A percentile compares a stretch with the other conserved stretches of the same genome.
Evolutionary conservation across 53 echinoderm and acorn worm species (phyloP).

Genomic region (Pentamera pediparva): DNA sequence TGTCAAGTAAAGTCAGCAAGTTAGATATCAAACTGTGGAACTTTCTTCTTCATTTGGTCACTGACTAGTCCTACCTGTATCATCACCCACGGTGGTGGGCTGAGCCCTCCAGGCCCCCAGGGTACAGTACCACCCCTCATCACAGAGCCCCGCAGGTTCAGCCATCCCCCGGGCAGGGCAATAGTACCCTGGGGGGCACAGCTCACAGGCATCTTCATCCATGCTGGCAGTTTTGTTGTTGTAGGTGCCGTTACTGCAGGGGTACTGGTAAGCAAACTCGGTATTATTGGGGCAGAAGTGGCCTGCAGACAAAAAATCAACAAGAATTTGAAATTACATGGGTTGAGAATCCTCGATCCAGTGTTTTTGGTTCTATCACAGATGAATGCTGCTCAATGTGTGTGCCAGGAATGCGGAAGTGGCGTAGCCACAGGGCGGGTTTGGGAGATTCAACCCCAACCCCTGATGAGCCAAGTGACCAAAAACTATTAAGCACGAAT

Average conservation of each 20-base stretch:
- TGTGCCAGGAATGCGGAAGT: too few species aligned
- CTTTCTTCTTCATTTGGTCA: neutral
- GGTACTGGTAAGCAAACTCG: conserved; percentile 74
- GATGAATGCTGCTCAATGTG: too few species aligned
- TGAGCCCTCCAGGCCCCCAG: conserved; percentile 82
- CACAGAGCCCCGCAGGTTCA: conserved; percentile 70
- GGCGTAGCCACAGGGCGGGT: too few species aligned
- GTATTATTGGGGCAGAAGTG: conserved; percentile 97
- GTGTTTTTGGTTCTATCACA: too few species aligned
- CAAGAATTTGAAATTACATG: neutral
- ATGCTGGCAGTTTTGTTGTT: conserved; percentile 74
- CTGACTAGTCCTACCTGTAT: conserved; percentile 62
- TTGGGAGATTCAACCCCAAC: too few species aligned
- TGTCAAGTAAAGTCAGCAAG: too few species aligned
- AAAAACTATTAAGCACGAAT: too few species aligned
- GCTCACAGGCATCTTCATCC: conserved; percentile 76
- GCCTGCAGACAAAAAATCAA: conserved; percentile 31
- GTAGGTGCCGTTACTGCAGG: conserved; percentile 96
- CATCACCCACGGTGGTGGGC: conserved; percentile 85
- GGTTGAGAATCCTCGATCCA: neutral
- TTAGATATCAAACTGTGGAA: too few species aligned
- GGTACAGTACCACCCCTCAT: conserved; percentile 92
- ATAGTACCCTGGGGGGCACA: conserved; percentile 81
- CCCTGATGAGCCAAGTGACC: too few species aligned
- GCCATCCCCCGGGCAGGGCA: conserved; percentile 86